Evolutionary conservation across 2,888 invertebrate genomes (phyloP).

Genomic region (Chromoteleia sp.): DNA sequence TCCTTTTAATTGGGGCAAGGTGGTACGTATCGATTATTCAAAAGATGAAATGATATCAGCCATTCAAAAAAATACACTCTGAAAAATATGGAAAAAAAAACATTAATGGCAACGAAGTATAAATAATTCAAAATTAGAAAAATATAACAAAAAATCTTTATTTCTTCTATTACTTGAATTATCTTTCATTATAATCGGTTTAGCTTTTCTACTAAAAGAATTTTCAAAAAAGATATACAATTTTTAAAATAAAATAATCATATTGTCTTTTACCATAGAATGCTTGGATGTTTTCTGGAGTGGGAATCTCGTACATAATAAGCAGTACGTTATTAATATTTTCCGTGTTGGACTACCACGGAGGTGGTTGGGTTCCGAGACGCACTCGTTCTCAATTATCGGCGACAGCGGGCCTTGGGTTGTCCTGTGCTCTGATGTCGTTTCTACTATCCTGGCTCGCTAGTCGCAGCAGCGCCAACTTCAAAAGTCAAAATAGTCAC

Average conservation of each 20-base stretch:
- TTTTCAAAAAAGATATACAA: not conserved
- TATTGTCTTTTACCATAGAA: slow-evolving; percentile 86
- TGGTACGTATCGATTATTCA: slow-evolving; percentile 86
- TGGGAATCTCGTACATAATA: slow-evolving; percentile 90
- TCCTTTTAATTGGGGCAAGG: slow-evolving; percentile 92
- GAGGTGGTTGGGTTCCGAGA: slow-evolving; percentile 89
- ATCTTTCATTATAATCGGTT: too few species aligned
- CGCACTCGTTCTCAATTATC: slow-evolving; percentile 89
- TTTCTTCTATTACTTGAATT: too few species aligned
- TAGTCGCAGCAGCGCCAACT: slow-evolving; percentile 76
- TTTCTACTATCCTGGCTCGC: slow-evolving; percentile 83
- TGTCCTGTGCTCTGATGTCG: slow-evolving; percentile 82
- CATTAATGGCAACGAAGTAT: too few species aligned
- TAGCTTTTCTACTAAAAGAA: too few species aligned
- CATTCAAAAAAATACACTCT: slow-evolving; percentile 4
- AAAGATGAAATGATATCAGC: too few species aligned
- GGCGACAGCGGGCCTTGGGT: slow-evolving; percentile 80
- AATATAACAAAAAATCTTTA: too few species aligned
- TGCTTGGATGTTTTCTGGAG: slow-evolving; percentile 90
- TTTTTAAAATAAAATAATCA: not conserved
- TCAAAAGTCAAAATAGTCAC: slow-evolving; percentile 75
- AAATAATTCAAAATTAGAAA: too few species aligned
- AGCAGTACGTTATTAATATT: slow-evolving; percentile 89
- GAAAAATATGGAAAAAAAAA: not conserved
- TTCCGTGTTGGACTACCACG: slow-evolving; percentile 88